Evolutionary conservation across 2,888 invertebrate species (phyloP), one percentile per base, ranked within the genome.

Genomic region (Balanococcus diminutus): DNA sequence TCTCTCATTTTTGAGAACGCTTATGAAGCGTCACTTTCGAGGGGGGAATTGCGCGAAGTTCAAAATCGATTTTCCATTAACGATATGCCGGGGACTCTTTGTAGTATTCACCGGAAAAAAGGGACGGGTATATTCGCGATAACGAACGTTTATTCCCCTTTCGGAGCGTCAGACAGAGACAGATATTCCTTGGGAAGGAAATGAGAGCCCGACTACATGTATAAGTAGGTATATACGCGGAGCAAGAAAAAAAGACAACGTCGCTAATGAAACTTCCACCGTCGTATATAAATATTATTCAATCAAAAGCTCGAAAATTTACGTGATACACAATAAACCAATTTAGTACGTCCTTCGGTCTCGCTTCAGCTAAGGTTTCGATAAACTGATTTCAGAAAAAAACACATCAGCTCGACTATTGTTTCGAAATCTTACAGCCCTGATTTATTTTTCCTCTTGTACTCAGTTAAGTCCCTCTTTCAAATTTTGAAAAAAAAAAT

Each of bases 11-110:
- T 82, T 82, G 82, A 31, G 31, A 82, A 82, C 56, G 82, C 51
- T 82, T 82, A 46, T 82, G 51, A 82, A 75, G 82, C 82, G 51
- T 82, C 51, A 82, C 25, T 82, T 51, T 82, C 25, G 82, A 51
- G 75, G 75, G 67, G 82, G 46, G 46, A 19, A 56, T 28, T 25
- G 82, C 82, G 82, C 82, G 82, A 82, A 82, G 51, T 82, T 82
- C 82, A 82, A 82, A 82, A 82, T 82, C 82, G 82, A 82, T 82
- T 82, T 82, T 82, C 82, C 82, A 82, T 82, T 82, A 82, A 82
- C 82, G 46, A 51, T 82, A 51, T 51, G 51, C 46, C 51, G 51
- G 82, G 51, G 51, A 82, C 82, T 82, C 82, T 51, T 82, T 46
- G 39, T 46, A 81, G 46, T 46, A 81, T 42, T 82, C 82, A 28